These are phyloP conservation scores for Xestia ashworthii DNA, from an alignment of 2,888 invertebrate genomes.

Conservation along the genomic window DNA sequence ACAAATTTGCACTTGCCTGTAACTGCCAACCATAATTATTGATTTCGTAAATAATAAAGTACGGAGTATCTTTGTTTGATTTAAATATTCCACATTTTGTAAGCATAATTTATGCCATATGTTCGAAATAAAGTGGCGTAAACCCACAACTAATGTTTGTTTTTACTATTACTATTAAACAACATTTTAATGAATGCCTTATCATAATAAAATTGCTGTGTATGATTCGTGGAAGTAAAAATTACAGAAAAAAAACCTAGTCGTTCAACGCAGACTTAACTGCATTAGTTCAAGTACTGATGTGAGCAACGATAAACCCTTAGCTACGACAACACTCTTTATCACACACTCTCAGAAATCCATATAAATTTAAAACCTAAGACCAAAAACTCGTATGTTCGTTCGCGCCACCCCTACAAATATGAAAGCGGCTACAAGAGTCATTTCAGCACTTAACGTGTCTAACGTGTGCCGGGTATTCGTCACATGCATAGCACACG, in stretches of 20 bases:
- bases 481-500: constrained; percentile 63
- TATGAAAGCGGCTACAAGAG: constrained; percentile 72
- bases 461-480: constrained; percentile 76
- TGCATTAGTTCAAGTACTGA: neutral
- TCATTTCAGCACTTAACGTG: constrained; percentile 81
- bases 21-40: neutral
- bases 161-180: too few relatives aligned
- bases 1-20: neutral
- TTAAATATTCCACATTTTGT: neutral
- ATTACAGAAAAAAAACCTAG: neutral
- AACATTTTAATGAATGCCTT: too few relatives aligned
- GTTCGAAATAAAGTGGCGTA: too few relatives aligned
- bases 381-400: neutral
- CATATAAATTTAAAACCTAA: neutral
- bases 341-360: neutral
- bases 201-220: too few relatives aligned
- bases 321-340: neutral
- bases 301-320: neutral
- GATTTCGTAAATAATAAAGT: neutral
- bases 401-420: constrained; percentile 71
- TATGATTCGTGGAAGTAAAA: neutral
- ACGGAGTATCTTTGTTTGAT: neutral
- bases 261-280: neutral
- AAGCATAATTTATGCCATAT: neutral
- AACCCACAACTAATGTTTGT: too few relatives aligned